Base-by-base conservation (phyloP, 2,888 invertebrate species). In the Alviniconcha strummeri region DNA sequence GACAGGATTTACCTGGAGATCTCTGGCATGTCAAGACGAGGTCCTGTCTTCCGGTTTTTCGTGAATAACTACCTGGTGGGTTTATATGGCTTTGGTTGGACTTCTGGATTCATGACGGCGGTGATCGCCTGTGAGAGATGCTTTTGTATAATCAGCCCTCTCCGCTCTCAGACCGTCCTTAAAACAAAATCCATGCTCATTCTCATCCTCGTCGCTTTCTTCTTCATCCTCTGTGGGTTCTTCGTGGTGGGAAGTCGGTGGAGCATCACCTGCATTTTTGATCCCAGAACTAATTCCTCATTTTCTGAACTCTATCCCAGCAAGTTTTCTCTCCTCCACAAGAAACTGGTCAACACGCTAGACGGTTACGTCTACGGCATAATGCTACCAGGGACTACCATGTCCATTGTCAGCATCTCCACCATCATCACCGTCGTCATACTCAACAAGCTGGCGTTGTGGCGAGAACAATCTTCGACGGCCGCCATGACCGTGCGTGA, bases 41-140 rank as follows among this genome's bases (percentile, higher is more conserved):
- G 52, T 9, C 54, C 8, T 8, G 17, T 79, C 19, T 5, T 15
- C n/a, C 15, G 36, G 11, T 64, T 67, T n/a, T 17, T 54, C 17
- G 17, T 67, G 52, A 79, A 60, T 17, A 64, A 15, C 52, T 5
- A 64, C 36, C 2, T 64, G 36, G n/a, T 52, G 57, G 60, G 60
- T 52, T 5, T 78, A 7, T 17, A 78, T 17, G 78, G 78, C 7
- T 8, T 64, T 19, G 56, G 36, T 19, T 57, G 8, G 15, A 52
- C 64, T 17, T 78, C 78, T 1, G 57, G 57, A 15, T 13, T 64
- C 11, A 57, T 78, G 36, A 60, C 57, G 60, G 13, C 57, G 15
- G 60, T 78, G 36, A 78, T 78, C 36, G 78, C 78, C 57, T n/a
- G 57, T 13, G 78, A 78, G 64, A 19, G 60, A 15, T 78, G 78